Base-by-base conservation (phyloP, 2,797 vertebrate species). In the Pipistrellus pipistrellus region DNA sequence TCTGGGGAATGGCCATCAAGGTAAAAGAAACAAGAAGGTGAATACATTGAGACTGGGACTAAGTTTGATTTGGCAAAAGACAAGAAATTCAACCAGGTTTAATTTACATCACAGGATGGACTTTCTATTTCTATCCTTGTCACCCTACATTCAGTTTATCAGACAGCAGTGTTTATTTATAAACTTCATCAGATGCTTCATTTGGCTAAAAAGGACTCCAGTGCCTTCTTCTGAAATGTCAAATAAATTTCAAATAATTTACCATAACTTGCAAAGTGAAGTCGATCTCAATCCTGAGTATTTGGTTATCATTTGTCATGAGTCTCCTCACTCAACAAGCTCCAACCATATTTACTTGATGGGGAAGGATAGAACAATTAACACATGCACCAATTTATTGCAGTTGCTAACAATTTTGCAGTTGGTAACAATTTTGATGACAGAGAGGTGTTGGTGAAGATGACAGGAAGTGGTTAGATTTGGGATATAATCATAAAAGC, bases 171-270 rank as follows among this genome's bases (percentile, higher is more conserved):
- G 4, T 35, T 81, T 64, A 14, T 72, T 88, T 78, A 57, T 80
- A 77, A 91, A 35, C 3, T 4, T 75, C 15, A 46, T 59, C 27
- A 48, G 25, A 41, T 32, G 15, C 15, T 59, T 80, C 21, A 35
- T 27, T 86, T 59, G 10, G 1, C 66, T 91, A 68, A 64, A 72
- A 64, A 35, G 38, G 15, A 85, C 21, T 10, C 1, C 10, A 32
- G 15, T 41, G 20, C 3, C 41, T 71, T 82, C 21, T 51, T 86
- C 68, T 46, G 27, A 89, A 86, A 84, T 48, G 10, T 55, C 80
- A 69, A 93, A 73, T 69, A 92, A 55, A 73, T 77, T 57, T 27
- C 30, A 20, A 89, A 91, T 30, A 57, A 12, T 18, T 90, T 59
- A 18, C 6, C 6, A 27, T 8, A 88, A 32, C 8, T 38, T 83